Conservation (phyloP, 2,888 invertebrate genomes). For the Brenthis daphne region DNA sequence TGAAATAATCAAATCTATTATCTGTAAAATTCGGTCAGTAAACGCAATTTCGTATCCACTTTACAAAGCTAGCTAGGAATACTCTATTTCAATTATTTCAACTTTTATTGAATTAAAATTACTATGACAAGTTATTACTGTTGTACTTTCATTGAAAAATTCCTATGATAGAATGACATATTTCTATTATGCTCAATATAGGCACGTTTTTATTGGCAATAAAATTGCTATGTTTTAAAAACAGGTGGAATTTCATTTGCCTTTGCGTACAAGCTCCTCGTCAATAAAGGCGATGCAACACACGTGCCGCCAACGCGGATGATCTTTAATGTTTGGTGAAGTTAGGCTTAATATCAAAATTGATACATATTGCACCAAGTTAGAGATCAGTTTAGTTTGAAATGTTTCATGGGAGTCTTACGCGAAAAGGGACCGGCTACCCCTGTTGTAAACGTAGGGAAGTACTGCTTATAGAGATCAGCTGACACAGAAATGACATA, state of each 20-base stretch:
- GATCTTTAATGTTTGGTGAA: conserved; percentile 54
- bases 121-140: neutral
- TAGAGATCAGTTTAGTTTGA: conserved; percentile 48
- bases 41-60: too few species aligned
- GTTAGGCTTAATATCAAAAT: conserved; percentile 39
- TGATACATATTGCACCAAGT: neutral
- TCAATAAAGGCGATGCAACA: conserved; percentile 77
- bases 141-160: conserved; percentile 14
- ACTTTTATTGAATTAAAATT: conserved; percentile 6
- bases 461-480: conserved; percentile 64
- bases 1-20: neutral
- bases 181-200: conserved; percentile 47
- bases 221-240: conserved; percentile 64
- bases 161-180: conserved; percentile 45
- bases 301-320: conserved; percentile 75
- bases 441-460: conserved; percentile 74
- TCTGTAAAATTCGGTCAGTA: too few species aligned
- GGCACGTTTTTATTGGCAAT: conserved; percentile 44
- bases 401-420: conserved; percentile 50
- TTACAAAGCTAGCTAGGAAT: neutral
- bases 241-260: conserved; percentile 73
- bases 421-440: conserved; percentile 66
- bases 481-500: conserved; percentile 24
- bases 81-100: neutral
- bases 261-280: conserved; percentile 62